Base-by-base conservation (phyloP, 1,140 invertebrate genomes). In the Sitobion miscanthi region DNA sequence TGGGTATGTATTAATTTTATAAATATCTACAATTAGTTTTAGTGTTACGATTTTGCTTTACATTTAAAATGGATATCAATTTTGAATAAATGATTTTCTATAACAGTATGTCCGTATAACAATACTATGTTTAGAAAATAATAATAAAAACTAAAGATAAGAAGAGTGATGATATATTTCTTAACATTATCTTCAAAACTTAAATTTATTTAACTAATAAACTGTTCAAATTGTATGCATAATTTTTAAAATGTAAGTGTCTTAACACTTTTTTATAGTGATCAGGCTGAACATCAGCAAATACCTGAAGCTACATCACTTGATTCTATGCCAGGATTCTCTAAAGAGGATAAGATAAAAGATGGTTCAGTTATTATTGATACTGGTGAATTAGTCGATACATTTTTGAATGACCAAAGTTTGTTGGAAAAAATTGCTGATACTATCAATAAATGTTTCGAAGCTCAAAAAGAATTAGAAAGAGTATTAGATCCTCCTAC, bases 301-400 rank as follows among this genome's bases (percentile, higher is more conserved):
- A 57, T 93, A 57, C 49, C 91, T 30, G 82, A 93, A 42, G 91
- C 82, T 17, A 93, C 82, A 85, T 52, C 91, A 38, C 21, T 92
- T 25, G 77, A 93, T 4, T 93, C 49, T 35, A 93, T 93, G 82
- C 91, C 82, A 0, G 82, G 49, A 42, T 93, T 93, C 11, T 82
- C 82, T 38, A 85, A 85, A 86, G 82, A 86, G 42, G 91, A 86
- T 83, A 42, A 5, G 11, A 4, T 35, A 21, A 93, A 93, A 25
- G 82, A 93, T 52, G 30, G 21, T 38, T 85, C 91, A 52, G 21
- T 92, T 85, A 25, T 92, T 38, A 38, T 92, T 92, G 91, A 92
- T 92, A 92, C 91, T 93, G 91, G 91, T 93, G 82, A 93, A 93
- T 85, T 93, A 93, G 49, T 86, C 1, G 91, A 93, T 54, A 93